These are phyloP conservation scores for Tribolium castaneum DNA, from an alignment of 1,140 invertebrate genomes.

Conservation along the genomic window DNA sequence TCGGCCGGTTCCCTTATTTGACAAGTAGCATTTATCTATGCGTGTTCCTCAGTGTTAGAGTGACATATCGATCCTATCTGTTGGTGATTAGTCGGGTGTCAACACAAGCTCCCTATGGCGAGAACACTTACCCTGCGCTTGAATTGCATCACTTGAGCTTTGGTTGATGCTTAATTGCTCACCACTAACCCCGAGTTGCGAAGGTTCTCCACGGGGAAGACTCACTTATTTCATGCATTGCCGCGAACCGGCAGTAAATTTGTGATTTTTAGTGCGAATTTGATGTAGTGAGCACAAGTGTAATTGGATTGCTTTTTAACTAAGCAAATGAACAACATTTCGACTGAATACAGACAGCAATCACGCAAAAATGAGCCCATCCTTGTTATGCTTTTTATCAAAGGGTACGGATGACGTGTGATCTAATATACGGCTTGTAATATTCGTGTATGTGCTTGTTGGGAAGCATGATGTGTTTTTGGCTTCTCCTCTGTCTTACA, in stretches of 20 bases:
- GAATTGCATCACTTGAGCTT: slow-evolving; percentile 38
- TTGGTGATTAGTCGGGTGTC: slow-evolving; percentile 43
- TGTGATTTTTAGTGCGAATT: slow-evolving; percentile 2
- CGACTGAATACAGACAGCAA: not conserved
- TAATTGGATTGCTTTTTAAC: slow-evolving; percentile 15
- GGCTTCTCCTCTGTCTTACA: slow-evolving; percentile 19
- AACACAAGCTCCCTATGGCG: slow-evolving; percentile 39
- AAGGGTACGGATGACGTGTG: slow-evolving; percentile 10
- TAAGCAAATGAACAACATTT: slow-evolving; percentile 17
- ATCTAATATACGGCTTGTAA: slow-evolving; percentile 32
- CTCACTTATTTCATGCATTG: not conserved
- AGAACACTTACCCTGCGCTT: slow-evolving; percentile 38
- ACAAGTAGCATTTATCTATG: slow-evolving; percentile 32
- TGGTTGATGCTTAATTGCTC: slow-evolving; percentile 38
- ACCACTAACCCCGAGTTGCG: slow-evolving; percentile 22
- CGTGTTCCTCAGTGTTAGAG: slow-evolving; percentile 14
- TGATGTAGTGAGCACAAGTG: not conserved
- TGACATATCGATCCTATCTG: slow-evolving; percentile 40
- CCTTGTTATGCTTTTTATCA: slow-evolving; percentile 31
- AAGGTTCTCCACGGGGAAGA: slow-evolving; percentile 21
- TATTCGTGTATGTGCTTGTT: slow-evolving; percentile 35
- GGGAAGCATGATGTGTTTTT: slow-evolving; percentile 32
- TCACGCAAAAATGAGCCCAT: not conserved
- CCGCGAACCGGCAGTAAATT: not conserved
- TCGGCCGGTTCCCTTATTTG: slow-evolving; percentile 25